These are phyloP conservation scores for Meganola albula DNA, from an alignment of 2,888 invertebrate species.

Conservation along the genomic window DNA sequence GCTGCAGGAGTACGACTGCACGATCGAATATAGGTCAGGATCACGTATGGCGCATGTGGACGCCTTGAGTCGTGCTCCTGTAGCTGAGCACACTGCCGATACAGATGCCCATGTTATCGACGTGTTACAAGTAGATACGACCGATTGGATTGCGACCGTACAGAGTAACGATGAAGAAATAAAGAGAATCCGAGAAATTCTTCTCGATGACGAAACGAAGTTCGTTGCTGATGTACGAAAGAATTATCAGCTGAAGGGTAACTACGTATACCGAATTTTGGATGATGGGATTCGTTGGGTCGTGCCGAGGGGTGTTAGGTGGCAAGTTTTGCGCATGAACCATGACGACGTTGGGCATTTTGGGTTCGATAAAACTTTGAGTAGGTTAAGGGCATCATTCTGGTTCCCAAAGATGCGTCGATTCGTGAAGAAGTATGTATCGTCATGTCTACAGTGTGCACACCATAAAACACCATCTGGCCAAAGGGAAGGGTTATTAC, in stretches of 20 bases:
- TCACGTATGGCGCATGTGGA: slow-evolving; percentile 18
- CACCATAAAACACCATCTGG: slow-evolving; percentile 12
- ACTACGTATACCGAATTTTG: neutral
- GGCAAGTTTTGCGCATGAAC: slow-evolving; percentile 12
- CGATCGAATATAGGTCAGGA: slow-evolving; percentile 19
- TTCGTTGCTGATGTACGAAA: slow-evolving; percentile 1
- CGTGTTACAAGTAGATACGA: neutral
- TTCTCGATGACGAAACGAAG: neutral
- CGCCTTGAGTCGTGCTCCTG: slow-evolving; percentile 5
- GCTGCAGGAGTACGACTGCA: slow-evolving; percentile 24
- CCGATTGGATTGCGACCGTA: slow-evolving; percentile 3
- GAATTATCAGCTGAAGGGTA: neutral
- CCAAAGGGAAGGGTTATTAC: slow-evolving; percentile 14
- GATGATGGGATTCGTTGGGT: slow-evolving; percentile 8
- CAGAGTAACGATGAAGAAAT: slow-evolving; percentile 5
- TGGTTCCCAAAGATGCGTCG: slow-evolving; percentile 19
- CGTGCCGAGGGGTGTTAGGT: slow-evolving; percentile 15
- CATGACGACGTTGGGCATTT: slow-evolving; percentile 21
- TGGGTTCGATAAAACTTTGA: slow-evolving; percentile 7
- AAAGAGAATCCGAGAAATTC: neutral
- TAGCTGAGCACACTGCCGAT: neutral
- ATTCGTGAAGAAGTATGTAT: slow-evolving; percentile 17
- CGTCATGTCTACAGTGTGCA: slow-evolving; percentile 15
- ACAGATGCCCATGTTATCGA: neutral
- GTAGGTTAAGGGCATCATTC: slow-evolving; percentile 1